Conservation (phyloP, 2,888 invertebrate species). For the Diaperis boleti region DNA sequence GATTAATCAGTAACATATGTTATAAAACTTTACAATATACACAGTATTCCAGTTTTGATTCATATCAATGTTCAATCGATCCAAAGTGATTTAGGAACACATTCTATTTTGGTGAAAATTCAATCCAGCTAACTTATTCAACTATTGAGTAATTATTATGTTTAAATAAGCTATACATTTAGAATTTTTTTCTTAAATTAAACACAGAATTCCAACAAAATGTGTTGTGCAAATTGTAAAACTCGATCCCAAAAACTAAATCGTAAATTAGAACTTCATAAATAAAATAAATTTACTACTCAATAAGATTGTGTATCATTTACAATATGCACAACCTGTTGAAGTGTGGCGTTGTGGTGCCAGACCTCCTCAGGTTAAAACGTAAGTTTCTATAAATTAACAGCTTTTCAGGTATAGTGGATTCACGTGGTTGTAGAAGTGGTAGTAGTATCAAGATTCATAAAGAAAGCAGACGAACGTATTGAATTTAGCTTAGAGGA, state of each 20-base stretch:
- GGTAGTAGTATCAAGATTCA: constrained; percentile 59
- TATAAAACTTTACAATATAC: constrained; percentile 45
- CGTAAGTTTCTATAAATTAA: constrained; percentile 8
- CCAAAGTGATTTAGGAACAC: too few species aligned
- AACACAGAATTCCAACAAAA: background rate
- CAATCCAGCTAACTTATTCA: constrained; percentile 8
- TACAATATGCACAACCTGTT: constrained; percentile 44
- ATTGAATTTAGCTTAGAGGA: constrained; percentile 56
- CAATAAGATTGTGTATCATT: constrained; percentile 54
- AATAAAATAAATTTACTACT: constrained; percentile 46
- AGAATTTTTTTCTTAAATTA: constrained; percentile 16
- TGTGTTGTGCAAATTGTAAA: constrained; percentile 19
- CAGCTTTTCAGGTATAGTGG: constrained; percentile 11
- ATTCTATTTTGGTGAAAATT: too few species aligned
- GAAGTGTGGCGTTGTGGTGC: too few species aligned
- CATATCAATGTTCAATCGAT: constrained; percentile 20
- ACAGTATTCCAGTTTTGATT: constrained; percentile 39
- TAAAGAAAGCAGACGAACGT: constrained; percentile 58
- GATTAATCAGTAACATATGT: constrained; percentile 51
- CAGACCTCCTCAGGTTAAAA: too few species aligned
- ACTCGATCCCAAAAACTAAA: background rate
- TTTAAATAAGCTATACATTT: constrained; percentile 24
- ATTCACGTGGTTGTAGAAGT: constrained; percentile 59
- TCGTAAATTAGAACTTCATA: background rate
- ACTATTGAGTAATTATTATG: constrained; percentile 28